These are phyloP conservation scores for Tetramorium alpestre DNA, from an alignment of 1,140 invertebrate species.

Conservation along the genomic window DNA sequence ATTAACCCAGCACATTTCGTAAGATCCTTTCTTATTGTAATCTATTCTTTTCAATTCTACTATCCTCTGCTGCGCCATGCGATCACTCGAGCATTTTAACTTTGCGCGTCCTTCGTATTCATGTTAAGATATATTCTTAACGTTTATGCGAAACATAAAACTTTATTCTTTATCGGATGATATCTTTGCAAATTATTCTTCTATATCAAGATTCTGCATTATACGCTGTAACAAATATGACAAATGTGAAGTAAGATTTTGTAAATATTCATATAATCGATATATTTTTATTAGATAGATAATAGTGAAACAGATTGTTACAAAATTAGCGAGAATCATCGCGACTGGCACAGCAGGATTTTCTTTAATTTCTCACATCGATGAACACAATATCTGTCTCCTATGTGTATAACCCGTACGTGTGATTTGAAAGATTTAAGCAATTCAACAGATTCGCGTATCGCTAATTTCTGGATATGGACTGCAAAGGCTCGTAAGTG, in stretches of 20 bases:
- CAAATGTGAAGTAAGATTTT: slow-evolving; percentile 16
- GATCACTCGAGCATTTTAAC: slow-evolving; percentile 36
- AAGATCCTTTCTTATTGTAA: slow-evolving; percentile 48
- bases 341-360: slow-evolving; percentile 55
- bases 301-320: neutral
- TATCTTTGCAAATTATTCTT: neutral
- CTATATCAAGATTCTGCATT: neutral
- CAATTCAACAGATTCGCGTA: slow-evolving; percentile 64
- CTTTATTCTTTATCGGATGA: slow-evolving; percentile 22
- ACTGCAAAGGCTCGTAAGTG: slow-evolving; percentile 48
- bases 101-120: neutral
- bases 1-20: slow-evolving; percentile 53
- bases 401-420: slow-evolving; percentile 46
- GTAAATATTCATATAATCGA: slow-evolving; percentile 14
- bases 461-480: slow-evolving; percentile 62
- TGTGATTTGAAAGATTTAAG: slow-evolving; percentile 58
- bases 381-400: slow-evolving; percentile 27
- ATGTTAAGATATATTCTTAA: neutral
- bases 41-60: slow-evolving; percentile 35
- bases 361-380: slow-evolving; percentile 13
- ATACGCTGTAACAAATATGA: neutral
- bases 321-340: slow-evolving; percentile 30
- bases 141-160: neutral
- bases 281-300: neutral
- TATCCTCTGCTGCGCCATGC: slow-evolving; percentile 64